Evolutionary conservation across 2,888 invertebrate genomes (phyloP), one percentile per base, ranked within the genome.

Genomic region (Drosophila testacea): DNA sequence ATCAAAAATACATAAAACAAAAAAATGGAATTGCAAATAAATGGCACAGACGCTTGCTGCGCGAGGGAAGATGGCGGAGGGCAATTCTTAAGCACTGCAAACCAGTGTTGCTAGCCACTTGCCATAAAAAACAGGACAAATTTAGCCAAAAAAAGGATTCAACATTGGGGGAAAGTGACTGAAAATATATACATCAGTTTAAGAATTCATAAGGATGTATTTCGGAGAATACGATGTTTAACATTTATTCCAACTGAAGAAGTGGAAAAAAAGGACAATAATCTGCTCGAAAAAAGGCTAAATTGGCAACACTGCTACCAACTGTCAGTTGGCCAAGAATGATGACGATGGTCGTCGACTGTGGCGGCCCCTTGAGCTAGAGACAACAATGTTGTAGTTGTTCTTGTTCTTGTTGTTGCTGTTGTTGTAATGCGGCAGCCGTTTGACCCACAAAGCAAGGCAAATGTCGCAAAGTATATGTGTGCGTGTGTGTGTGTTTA

Each of bases 371-470:
- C 22, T 22, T 22, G 32, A 32, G 32, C 32, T 6, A 32, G 32
- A 32, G 32, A 32, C 32, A 9, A 32, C 9, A 9, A 32, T 28
- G n/a, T 38, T 51, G 13, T 28, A 27, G n/a, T 38, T 51, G 13
- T 28, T 38, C 11, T 27, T 51, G 34, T 27, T 36, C 11, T 36
- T 50, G 16, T 10, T 11, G n/a, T n/a, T 42, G 30, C 34, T 42
- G 34, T 36, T 56, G 13, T 50, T 70, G 72, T 75, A 64, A 69
- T 69, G 78, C 76, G 76, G 71, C 70, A 75, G 67, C 57, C 56
- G 54, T 79, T 81, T 83, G 81, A 82, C 81, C 81, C 83, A 82
- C 79, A 81, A 81, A 70, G 52, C 54, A 61, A 41, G 4, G 50
- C 65, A 69, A 79, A 71, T 74, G 70, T 61, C 81, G 75, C 73